Percentiles rank a stretch among this genome's conserved stretches.
These are phyloP conservation scores for Danaus chrysippus DNA, from an alignment of 2,888 invertebrate species.

Conservation along the genomic window DNA sequence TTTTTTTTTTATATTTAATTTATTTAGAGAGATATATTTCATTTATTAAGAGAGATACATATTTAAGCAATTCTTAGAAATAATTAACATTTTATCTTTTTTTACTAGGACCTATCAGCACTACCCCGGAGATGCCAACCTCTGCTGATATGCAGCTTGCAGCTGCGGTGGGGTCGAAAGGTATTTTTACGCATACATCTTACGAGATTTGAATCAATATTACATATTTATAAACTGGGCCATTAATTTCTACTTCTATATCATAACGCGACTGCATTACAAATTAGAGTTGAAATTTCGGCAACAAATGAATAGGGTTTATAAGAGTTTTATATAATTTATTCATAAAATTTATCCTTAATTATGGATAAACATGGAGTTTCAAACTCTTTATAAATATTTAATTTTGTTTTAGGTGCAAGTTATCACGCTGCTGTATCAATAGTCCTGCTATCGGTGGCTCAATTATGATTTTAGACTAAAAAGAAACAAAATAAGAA, in stretches of 20 bases:
- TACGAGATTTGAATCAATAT: too few species aligned
- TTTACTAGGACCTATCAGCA: conserved; percentile 67
- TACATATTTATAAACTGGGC: not conserved
- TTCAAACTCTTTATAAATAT: too few species aligned
- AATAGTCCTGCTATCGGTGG: conserved; percentile 50
- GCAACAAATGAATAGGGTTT: too few species aligned
- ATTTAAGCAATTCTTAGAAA: not conserved
- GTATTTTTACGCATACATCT: conserved; percentile 36
- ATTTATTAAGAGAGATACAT: not conserved
- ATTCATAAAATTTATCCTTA: too few species aligned
- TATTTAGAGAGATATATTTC: too few species aligned
- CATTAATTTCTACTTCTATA: not conserved
- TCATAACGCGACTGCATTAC: not conserved
- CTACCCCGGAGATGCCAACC: conserved; percentile 73
- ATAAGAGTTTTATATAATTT: too few species aligned
- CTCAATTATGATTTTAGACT: conserved; percentile 45
- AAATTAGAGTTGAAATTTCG: too few species aligned
- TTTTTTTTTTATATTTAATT: not conserved
- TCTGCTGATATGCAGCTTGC: conserved; percentile 73
- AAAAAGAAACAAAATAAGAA: conserved; percentile 36
- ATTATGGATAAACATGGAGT: too few species aligned
- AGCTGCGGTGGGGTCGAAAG: conserved; percentile 66
- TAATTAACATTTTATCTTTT: conserved; percentile 4
- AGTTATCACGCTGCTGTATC: conserved; percentile 47
- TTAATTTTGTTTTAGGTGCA: conserved; percentile 54